Conservation (phyloP, 1,140 invertebrate genomes). For the Coptotermes formosanus region DNA sequence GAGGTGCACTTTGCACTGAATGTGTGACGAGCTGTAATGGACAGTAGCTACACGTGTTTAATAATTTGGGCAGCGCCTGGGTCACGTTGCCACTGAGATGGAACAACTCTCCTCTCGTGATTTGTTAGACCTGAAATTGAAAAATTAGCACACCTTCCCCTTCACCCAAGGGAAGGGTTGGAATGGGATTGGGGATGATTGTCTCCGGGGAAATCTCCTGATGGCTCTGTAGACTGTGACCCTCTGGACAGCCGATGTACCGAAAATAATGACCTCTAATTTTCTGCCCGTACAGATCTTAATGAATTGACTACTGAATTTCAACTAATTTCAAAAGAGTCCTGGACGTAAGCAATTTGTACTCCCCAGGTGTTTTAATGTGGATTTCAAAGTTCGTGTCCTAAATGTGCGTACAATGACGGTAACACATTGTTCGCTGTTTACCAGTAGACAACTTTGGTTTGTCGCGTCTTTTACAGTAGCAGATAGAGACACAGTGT, state of each 20-base stretch:
- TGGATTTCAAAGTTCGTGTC: too few relatives aligned
- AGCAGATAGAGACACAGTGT: too few relatives aligned
- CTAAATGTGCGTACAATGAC: too few relatives aligned
- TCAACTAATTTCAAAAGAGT: too few relatives aligned
- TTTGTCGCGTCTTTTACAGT: too few relatives aligned
- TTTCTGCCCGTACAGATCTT: neutral
- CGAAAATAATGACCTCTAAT: constrained; percentile 5
- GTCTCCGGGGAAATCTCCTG: neutral
- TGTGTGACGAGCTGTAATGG: neutral
- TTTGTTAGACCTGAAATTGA: neutral
- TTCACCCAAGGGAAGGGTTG: neutral
- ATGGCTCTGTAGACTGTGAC: neutral
- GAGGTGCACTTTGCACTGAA: too few relatives aligned
- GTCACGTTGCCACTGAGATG: neutral
- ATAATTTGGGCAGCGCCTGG: neutral
- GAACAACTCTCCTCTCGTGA: neutral
- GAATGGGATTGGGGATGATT: neutral
- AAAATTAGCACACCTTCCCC: constrained; percentile 1
- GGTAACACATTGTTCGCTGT: too few relatives aligned
- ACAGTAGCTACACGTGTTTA: neutral
- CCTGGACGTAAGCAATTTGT: too few relatives aligned
- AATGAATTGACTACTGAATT: neutral
- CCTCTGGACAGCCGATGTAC: neutral
- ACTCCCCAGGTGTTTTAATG: too few relatives aligned
- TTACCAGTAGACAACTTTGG: too few relatives aligned